phyloP scores from a whole-genome alignment of 2,888 invertebrate species.

The Dexiosoma caninum region DNA sequence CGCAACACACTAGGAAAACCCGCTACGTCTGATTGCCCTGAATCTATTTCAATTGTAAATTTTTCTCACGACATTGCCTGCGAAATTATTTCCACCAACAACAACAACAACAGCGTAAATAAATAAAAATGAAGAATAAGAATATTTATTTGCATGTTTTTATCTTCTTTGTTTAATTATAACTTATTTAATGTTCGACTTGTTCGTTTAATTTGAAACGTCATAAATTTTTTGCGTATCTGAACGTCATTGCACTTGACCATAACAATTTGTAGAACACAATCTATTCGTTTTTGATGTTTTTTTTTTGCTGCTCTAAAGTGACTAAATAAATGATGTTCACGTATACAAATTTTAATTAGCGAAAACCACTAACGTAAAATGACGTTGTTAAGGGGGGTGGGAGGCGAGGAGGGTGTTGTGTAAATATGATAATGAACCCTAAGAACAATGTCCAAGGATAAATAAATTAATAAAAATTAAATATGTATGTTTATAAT shows the following conservation, averaged over 20 bases:
- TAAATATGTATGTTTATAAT: too few relatives aligned
- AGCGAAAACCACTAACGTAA: not conserved
- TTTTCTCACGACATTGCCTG: not conserved
- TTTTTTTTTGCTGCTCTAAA: not conserved
- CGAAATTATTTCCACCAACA: not conserved
- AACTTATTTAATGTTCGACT: conserved; percentile 25
- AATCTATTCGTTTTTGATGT: not conserved
- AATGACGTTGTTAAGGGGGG: too few relatives aligned
- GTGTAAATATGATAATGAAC: too few relatives aligned
- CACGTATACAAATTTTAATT: not conserved
- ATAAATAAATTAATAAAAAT: too few relatives aligned
- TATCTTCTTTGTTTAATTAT: conserved; percentile 43
- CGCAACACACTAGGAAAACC: too few relatives aligned
- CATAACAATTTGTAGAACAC: not conserved
- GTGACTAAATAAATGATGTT: not conserved
- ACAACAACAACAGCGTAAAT: not conserved
- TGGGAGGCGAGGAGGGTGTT: too few relatives aligned
- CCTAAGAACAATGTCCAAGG: not conserved
- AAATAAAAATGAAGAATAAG: conserved; percentile 8
- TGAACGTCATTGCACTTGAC: conserved; percentile 58
- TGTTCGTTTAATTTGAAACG: conserved; percentile 34
- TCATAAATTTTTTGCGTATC: conserved; percentile 2
- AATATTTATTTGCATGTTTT: not conserved
- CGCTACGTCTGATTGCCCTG: too few relatives aligned
- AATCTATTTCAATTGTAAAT: too few relatives aligned